Conservation (phyloP, 2,888 invertebrate species). For the Cosmia trapezina region DNA sequence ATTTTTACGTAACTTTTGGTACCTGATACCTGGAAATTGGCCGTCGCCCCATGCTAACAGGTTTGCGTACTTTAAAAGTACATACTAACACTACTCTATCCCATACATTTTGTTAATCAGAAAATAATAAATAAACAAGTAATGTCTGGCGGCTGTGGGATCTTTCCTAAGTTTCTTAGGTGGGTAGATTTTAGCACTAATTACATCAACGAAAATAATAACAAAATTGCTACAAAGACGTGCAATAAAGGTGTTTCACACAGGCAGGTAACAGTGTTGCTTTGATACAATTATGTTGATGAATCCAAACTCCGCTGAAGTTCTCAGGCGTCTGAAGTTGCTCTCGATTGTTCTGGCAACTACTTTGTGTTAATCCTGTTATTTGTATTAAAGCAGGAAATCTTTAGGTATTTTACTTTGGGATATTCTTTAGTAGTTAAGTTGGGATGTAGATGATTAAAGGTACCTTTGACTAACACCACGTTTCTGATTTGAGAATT, state of each 20-base stretch:
- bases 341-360: conserved; percentile 42
- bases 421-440: conserved; percentile 7
- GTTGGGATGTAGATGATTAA: background rate
- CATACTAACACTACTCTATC: too few relatives aligned
- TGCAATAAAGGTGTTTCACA: conserved; percentile 33
- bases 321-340: conserved; percentile 46
- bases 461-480: too few relatives aligned
- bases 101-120: too few relatives aligned
- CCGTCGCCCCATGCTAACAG: too few relatives aligned
- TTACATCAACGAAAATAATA: background rate
- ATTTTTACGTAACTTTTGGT: too few relatives aligned
- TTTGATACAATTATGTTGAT: conserved; percentile 63
- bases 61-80: too few relatives aligned
- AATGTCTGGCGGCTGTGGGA: too few relatives aligned
- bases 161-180: too few relatives aligned
- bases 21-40: too few relatives aligned
- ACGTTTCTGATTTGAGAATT: too few relatives aligned
- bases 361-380: conserved; percentile 44
- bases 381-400: conserved; percentile 36
- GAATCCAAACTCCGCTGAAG: conserved; percentile 46
- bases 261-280: conserved; percentile 52
- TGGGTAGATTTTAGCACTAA: background rate
- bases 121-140: too few relatives aligned
- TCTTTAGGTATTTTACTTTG: conserved; percentile 11
- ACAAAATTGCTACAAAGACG: conserved; percentile 6